Base-by-base conservation (phyloP, 2,888 invertebrate genomes). In the Plagodis dolabraria region DNA sequence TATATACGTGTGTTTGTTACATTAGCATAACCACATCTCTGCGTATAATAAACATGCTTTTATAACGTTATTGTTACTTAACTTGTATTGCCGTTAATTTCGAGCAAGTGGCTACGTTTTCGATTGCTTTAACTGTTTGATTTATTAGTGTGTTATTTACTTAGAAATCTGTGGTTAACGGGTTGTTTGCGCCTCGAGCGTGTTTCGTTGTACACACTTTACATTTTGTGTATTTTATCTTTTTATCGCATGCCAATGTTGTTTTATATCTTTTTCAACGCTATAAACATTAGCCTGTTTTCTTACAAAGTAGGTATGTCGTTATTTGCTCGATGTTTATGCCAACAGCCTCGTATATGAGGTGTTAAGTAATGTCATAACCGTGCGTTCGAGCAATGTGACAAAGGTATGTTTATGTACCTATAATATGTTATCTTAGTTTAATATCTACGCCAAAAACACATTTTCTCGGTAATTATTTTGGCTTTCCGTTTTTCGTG, bases 1-100 rank as follows among this genome's bases (percentile, higher is more conserved):
- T 69, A 74, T 77, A 68, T 72, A 71, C 69, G 64, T 64, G 67
- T 22, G 63, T 68, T 71, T 67, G 75, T 75, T 68, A 56, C 69
- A 77, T 82, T 79, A 78, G 54, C 76, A 77, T 77, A 77, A 75
- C 74, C 69, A 67, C 70, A 59, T 71, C 63, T 64, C 57, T 69
- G 62, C 50, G 57, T 60, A 56, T 68, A 67, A 73, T 67, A 63
- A 61, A 64, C 63, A 65, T 43, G 49, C 49, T 71, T 36, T 64
- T 55, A 54, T 64, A 54, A 63, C 56, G 53, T 62, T 57, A 64
- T 64, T 65, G 59, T 66, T 55, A 56, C 53, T 65, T 66, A 65
- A 63, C 60, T 62, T 58, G 44, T 64, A 60, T 60, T 53, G 53
- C 42, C 60, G 56, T 64, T 71, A 64, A 66, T 64, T 53, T 47